Percentiles rank a stretch among this genome's conserved stretches.
These are phyloP conservation scores for Holcopasites calliopsidis DNA, from an alignment of 1,140 invertebrate genomes.

Conservation along the genomic window DNA sequence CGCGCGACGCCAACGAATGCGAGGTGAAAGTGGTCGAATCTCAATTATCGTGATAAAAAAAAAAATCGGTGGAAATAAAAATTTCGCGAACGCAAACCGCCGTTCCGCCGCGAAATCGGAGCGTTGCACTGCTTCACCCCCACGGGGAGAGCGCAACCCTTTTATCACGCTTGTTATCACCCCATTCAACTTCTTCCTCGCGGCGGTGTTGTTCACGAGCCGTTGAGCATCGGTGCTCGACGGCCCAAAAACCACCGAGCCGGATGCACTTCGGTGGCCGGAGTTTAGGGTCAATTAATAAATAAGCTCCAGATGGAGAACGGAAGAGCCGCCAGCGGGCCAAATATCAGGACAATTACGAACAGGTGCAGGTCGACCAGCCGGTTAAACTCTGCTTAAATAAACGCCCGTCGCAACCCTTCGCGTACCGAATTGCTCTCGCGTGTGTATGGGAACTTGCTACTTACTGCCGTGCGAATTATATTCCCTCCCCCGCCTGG, in stretches of 20 bases:
- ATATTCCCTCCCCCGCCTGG: background rate
- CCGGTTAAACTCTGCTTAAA: conserved; percentile 68
- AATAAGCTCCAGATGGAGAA: conserved; percentile 57
- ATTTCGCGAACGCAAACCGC: too few species aligned
- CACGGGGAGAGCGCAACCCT: background rate
- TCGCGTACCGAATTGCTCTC: background rate
- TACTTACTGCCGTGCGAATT: conserved; percentile 18
- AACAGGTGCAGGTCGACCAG: conserved; percentile 60
- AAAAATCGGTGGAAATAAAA: too few species aligned
- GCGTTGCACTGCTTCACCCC: background rate
- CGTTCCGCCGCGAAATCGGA: background rate
- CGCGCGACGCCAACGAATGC: too few species aligned
- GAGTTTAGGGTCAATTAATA: conserved; percentile 67
- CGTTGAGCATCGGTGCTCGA: background rate
- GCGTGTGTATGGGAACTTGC: conserved; percentile 7
- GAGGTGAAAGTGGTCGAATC: too few species aligned
- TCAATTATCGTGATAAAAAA: too few species aligned
- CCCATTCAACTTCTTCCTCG: conserved; percentile 22
- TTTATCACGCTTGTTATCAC: conserved; percentile 41
- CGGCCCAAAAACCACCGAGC: conserved; percentile 8
- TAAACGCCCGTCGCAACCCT: conserved; percentile 35
- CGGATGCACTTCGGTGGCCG: conserved; percentile 39
- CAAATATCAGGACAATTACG: conserved; percentile 68
- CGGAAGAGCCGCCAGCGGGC: background rate
- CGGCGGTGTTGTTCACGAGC: background rate